Percentiles rank a stretch among this genome's conserved stretches.
Conservation (phyloP, 1,140 invertebrate species). For the Schlechtendalia chinensis region DNA sequence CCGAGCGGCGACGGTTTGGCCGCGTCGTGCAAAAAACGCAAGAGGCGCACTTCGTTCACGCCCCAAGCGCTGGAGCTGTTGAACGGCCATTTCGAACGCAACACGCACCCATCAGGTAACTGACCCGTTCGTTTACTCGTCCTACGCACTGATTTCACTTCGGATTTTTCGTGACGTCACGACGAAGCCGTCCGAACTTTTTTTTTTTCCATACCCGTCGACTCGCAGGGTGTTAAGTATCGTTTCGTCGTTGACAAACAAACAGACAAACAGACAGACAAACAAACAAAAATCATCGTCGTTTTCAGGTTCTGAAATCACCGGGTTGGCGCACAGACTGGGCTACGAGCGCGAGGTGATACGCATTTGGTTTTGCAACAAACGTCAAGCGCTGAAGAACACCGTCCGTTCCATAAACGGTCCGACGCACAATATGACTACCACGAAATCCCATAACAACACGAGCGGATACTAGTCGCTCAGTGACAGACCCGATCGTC, state of each 20-base stretch:
- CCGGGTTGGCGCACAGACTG: constrained; percentile 87
- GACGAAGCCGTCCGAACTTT: too few relatives aligned
- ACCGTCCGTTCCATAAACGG: constrained; percentile 62
- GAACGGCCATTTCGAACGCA: constrained; percentile 93
- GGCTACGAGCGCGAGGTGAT: constrained; percentile 97
- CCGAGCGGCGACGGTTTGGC: constrained; percentile 68
- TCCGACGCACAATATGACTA: background rate
- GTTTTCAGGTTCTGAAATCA: constrained; percentile 92
- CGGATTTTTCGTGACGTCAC: too few relatives aligned
- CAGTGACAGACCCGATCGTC: background rate
- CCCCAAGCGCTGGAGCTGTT: constrained; percentile 91
- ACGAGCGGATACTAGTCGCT: constrained; percentile 13
- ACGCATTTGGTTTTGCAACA: constrained; percentile 99
- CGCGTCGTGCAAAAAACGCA: constrained; percentile 94
- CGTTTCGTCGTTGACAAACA: too few relatives aligned
- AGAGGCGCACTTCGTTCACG: constrained; percentile 93
- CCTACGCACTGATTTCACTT: too few relatives aligned
- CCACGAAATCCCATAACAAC: constrained; percentile 15
- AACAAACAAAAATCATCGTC: too few relatives aligned
- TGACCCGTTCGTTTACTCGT: too few relatives aligned
- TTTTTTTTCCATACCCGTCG: too few relatives aligned
- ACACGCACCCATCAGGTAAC: constrained; percentile 94
- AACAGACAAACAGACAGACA: too few relatives aligned
- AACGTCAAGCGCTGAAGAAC: constrained; percentile 94
- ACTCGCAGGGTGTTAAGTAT: too few relatives aligned